A percentile compares a stretch with the other conserved stretches of the same genome.
phyloP scores from a whole-genome alignment of 2,888 invertebrate genomes.

The Sisyra terminalis region DNA sequence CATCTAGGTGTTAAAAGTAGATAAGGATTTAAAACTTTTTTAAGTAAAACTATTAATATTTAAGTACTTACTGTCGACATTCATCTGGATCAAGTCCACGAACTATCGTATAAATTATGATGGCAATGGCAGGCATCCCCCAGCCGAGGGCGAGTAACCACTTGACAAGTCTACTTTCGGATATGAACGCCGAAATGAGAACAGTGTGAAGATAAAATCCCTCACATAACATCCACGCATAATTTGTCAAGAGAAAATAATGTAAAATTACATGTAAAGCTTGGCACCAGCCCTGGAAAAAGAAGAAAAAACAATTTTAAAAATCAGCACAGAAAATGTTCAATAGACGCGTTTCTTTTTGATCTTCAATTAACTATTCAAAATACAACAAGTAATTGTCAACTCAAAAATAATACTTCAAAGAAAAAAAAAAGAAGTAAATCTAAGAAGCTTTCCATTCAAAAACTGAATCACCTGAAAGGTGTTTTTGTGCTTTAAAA shows the following conservation, averaged over 20 bases:
- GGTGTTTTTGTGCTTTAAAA: too few species aligned
- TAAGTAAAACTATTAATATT: neutral
- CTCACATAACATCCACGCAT: slow-evolving; percentile 95
- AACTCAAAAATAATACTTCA: neutral
- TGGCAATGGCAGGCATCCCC: slow-evolving; percentile 55
- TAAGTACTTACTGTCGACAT: slow-evolving; percentile 1
- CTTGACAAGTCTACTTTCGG: slow-evolving; percentile 68
- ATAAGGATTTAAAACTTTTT: too few species aligned
- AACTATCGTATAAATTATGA: slow-evolving; percentile 47
- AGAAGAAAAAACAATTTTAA: neutral
- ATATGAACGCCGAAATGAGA: slow-evolving; percentile 79
- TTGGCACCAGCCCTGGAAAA: slow-evolving; percentile 56
- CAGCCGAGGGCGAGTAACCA: slow-evolving; percentile 76
- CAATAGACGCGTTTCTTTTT: neutral
- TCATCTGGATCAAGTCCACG: slow-evolving; percentile 22
- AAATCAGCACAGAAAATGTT: neutral
- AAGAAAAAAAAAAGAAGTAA: slow-evolving; percentile 1
- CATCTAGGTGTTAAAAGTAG: too few species aligned
- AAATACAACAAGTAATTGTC: neutral
- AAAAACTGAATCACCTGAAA: too few species aligned
- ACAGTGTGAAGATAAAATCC: slow-evolving; percentile 88
- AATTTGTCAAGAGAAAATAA: slow-evolving; percentile 81
- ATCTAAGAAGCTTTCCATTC: too few species aligned
- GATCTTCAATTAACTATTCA: neutral
- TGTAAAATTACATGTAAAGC: slow-evolving; percentile 66